Percentiles rank a stretch among this genome's conserved stretches.
Conservation (phyloP, 2,797 vertebrate genomes). For the Chelidonichthys spinosus region DNA sequence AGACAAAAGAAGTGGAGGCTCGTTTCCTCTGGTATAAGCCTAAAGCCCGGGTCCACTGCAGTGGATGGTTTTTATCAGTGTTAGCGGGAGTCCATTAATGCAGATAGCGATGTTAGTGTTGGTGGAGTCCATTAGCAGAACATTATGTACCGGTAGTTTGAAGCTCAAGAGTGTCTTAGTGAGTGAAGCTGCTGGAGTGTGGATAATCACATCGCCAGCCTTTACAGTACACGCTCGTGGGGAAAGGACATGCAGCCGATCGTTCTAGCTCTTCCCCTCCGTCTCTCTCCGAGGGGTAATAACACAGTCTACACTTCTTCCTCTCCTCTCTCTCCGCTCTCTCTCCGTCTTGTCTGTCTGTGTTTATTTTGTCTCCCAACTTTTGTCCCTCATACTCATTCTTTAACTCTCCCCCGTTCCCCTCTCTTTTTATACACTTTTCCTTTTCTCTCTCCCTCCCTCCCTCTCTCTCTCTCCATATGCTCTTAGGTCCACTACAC, state of each 20-base stretch:
- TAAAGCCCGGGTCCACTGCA: constrained; percentile 33
- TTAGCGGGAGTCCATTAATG: constrained; percentile 76
- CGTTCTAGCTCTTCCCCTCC: constrained; percentile 54
- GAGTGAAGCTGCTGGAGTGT: constrained; percentile 77
- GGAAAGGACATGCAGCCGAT: constrained; percentile 57
- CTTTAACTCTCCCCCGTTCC: neutral
- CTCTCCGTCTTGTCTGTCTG: constrained; percentile 23
- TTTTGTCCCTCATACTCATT: constrained; percentile 25
- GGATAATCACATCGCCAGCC: constrained; percentile 77
- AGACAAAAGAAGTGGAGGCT: neutral
- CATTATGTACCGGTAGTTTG: constrained; percentile 78
- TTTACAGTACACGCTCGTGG: constrained; percentile 67
- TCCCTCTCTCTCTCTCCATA: constrained; percentile 31
- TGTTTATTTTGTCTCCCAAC: constrained; percentile 18
- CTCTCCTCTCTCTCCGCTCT: constrained; percentile 32
- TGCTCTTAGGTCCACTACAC: constrained; percentile 72
- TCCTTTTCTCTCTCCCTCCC: constrained; percentile 7
- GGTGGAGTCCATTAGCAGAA: constrained; percentile 80
- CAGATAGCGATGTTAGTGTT: constrained; percentile 76
- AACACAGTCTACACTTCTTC: constrained; percentile 48
- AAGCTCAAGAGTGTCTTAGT: constrained; percentile 75
- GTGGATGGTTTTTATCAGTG: constrained; percentile 59
- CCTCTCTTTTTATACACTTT: constrained; percentile 25
- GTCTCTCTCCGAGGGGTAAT: constrained; percentile 60
- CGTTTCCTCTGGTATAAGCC: constrained; percentile 9